A percentile compares a stretch with the other conserved stretches of the same genome.
Evolutionary conservation across 2,797 vertebrate genomes (phyloP).

Genomic region (Clamator glandarius): DNA sequence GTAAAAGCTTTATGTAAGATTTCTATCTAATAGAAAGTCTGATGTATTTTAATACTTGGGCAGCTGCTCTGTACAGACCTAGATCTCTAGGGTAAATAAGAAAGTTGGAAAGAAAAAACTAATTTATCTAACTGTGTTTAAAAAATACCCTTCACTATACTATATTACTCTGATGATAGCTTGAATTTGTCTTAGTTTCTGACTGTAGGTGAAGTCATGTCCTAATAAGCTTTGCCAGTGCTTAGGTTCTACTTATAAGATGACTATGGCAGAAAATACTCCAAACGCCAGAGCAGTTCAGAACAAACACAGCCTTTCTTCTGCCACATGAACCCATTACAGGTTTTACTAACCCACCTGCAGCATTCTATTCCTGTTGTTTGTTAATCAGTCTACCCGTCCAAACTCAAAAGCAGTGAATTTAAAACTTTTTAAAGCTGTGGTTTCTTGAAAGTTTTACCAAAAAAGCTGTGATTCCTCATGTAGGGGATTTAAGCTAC

Average conservation of each 20-base stretch:
- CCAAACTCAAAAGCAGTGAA: not conserved
- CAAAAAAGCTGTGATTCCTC: not conserved
- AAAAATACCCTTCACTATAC: not conserved
- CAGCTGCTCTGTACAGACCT: not conserved
- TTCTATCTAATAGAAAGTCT: not conserved
- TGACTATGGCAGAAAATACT: not conserved
- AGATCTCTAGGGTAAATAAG: not conserved
- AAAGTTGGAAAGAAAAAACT: not conserved
- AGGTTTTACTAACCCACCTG: not conserved
- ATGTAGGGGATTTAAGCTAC: not conserved
- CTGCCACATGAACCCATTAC: not conserved
- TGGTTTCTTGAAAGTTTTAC: not conserved
- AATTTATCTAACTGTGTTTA: not conserved
- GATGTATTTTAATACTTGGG: not conserved
- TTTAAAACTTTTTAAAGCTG: not conserved
- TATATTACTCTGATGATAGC: not conserved
- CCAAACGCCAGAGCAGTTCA: not conserved
- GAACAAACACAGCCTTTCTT: not conserved
- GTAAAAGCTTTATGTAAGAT: not conserved
- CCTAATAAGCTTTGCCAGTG: not conserved
- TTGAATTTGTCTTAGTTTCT: conserved; percentile 1
- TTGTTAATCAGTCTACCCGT: not conserved
- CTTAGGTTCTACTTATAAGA: not conserved
- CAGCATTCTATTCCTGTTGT: not conserved
- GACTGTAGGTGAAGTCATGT: not conserved